Base-by-base conservation (phyloP, 2,888 invertebrate species). In the Carpatolechia fugitivella region DNA sequence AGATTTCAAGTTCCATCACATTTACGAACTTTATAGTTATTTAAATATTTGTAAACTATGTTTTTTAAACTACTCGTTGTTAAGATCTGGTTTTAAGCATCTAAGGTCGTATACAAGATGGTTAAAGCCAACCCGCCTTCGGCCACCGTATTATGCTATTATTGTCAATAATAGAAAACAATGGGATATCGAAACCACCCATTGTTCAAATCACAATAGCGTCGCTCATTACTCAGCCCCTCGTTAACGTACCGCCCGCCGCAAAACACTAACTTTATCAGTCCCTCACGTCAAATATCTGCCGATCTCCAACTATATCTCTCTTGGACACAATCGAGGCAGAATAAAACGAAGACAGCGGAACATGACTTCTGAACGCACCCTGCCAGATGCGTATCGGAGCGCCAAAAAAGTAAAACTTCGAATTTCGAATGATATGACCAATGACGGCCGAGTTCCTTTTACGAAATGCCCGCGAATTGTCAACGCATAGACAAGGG, bases 261-360 rank as follows among this genome's bases (percentile, higher is more conserved):
- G 79, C 82, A 76, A 79, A 82, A 85, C 84, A 82, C 85, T 82
- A 87, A 85, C 88, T 86, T 89, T 90, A 88, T 89, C 89, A 86
- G 86, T 70, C 70, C 72, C 70, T 69, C 74, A 81, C 79, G 85
- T 87, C 88, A 86, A 85, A 85, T 82, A 87, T 88, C 89, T 86
- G 68, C 79, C 74, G 82, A 86, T 87, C 87, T 82, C 78, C 74
- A 78, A 80, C 79, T 77, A 82, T 80, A 82, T 83, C 85, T 81
- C 74, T 69, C 71, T 68, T 70, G 77, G 78, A 78, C 85, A 85
- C 87, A 88, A 86, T 85, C 84, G 84, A 74, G 65, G 60, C 68
- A 65, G 80, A 85, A 82, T 76, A 83, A 84, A 83, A 81, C 65
- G 66, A 80, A 78, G 54, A 67, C 63, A 60, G 56, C 64, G 53